Evolutionary conservation across 1,140 invertebrate species (phyloP), one percentile per base, ranked within the genome.

Genomic region (Theocolax elegans): DNA sequence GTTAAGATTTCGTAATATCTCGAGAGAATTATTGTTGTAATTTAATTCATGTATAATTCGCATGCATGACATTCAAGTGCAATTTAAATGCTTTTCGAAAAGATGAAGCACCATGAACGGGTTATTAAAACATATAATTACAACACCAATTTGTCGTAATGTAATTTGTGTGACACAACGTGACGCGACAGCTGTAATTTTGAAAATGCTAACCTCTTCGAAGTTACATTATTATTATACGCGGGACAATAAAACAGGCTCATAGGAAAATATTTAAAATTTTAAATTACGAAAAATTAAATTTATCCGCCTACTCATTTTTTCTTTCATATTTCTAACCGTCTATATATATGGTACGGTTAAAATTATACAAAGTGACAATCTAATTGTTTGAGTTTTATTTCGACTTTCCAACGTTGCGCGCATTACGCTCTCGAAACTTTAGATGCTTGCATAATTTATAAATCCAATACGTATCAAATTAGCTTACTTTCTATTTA

Each of bases 111-210:
- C 29, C 23, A 51, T 19, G 44, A 31, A 46, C 38, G 17, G 35
- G 53, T 67, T 48, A 58, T 67, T 67, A 67, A 67, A 67, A 67
- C 53, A 27, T 48, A 44, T 58, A 67, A 67, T 67, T 67, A 40
- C 65, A 25, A 42, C 54, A 23, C 10, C 54, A 67, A 58, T 67
- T 67, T 67, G 54, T 40, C 25, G 25, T n/a, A 27, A 67, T n/a
- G 40, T 27, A 49, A 59, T 58, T 59, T 59, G 54, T 59, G 44
- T 59, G 65, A 59, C 65, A 67, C 65, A 59, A 59, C n/a, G 29
- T 46, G 21, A 48, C 15, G 4, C n/a, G 42, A 58, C 53, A 13
- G 38, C 40, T 66, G 12, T 40, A 67, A 67, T 58, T 67, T 38
- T 48, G 15, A 31, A 67, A 67, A 48, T 58, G 27, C 38, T 19